Percentiles rank a stretch among this genome's conserved stretches.
These are phyloP conservation scores for Leucophenga maculata DNA, from an alignment of 2,888 invertebrate species.

Conservation along the genomic window DNA sequence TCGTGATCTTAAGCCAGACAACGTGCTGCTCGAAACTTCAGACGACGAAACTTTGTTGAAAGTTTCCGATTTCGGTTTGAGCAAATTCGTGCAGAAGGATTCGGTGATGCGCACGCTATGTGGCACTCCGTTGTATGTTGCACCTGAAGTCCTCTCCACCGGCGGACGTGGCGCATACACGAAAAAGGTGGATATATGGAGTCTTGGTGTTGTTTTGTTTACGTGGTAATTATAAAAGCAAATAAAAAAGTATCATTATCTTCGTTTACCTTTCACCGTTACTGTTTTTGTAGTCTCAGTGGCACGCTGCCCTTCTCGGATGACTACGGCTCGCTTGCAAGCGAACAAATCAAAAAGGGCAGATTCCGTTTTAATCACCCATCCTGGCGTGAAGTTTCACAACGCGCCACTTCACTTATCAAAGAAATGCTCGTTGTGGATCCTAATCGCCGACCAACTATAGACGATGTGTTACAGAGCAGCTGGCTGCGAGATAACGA, in stretches of 20 bases:
- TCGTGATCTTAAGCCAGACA: slow-evolving; percentile 72
- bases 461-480: slow-evolving; percentile 66
- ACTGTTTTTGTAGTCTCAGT: slow-evolving; percentile 73
- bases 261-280: background rate
- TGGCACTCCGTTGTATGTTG: slow-evolving; percentile 91
- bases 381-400: slow-evolving; percentile 80
- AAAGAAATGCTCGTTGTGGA: slow-evolving; percentile 81
- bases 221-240: slow-evolving; percentile 75
- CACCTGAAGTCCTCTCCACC: slow-evolving; percentile 86
- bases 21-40: slow-evolving; percentile 66
- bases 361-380: slow-evolving; percentile 77
- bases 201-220: slow-evolving; percentile 90
- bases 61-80: slow-evolving; percentile 85
- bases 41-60: slow-evolving; percentile 71
- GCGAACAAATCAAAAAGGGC: slow-evolving; percentile 83
- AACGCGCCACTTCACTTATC: slow-evolving; percentile 79
- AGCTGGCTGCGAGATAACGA: slow-evolving; percentile 67
- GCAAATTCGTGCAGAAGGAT: slow-evolving; percentile 85
- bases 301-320: slow-evolving; percentile 82
- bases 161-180: slow-evolving; percentile 79
- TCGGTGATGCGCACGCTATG: slow-evolving; percentile 90
- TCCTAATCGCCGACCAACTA: slow-evolving; percentile 67
- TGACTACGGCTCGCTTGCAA: slow-evolving; percentile 74
- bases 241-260: background rate
- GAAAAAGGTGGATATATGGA: slow-evolving; percentile 91